Base-by-base conservation (phyloP, 1,140 invertebrate genomes). In the Scaptomyza hsui region DNA sequence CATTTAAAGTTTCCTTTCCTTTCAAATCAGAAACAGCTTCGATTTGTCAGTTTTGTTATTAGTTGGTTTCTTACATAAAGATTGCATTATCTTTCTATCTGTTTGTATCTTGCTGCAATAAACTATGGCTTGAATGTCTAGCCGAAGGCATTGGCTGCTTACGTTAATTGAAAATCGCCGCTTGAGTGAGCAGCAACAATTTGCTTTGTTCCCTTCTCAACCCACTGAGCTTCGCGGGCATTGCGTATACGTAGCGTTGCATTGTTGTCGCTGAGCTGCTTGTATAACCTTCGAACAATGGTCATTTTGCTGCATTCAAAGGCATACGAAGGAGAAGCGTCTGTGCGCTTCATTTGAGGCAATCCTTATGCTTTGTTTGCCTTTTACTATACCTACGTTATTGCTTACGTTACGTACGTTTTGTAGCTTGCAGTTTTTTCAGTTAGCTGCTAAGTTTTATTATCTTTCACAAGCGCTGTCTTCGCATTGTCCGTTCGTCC, bases 141-240 rank as follows among this genome's bases (percentile, higher is more conserved):
- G 19, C 48, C 45, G 19, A 10, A 47, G 48, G 59, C 67, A 59
- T 41, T 76, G 26, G 21, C 72, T 71, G 74, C 71, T 76, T 78
- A 78, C 49, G 78, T 82, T 82, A 82, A 82, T 82, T 82, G 74
- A 82, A 82, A 82, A 71, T 78, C 70, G 57, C 45, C 44, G 70
- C 41, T 63, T 60, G 68, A 61, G 44, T 61, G 69, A 68, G 47
- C 55, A 60, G 64, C 44, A 75, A 67, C 56, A 71, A 78, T 82
- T 74, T 71, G 55, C 64, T 71, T 82, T 71, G 69, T 59, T 52
- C 39, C 21, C 26, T 21, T 3, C 32, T 21, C 12, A 18, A 37
- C 13, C 35, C 9, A 47, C 37, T 26, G 13, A n/a, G 55, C 47
- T 60, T 39, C 59, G 47, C 60, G 72, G 39, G 41, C 61, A 52